Percentiles rank a stretch among this genome's conserved stretches.
Evolutionary conservation across 2,797 vertebrate species (phyloP).

Genomic region (Darevskia nairensis): DNA sequence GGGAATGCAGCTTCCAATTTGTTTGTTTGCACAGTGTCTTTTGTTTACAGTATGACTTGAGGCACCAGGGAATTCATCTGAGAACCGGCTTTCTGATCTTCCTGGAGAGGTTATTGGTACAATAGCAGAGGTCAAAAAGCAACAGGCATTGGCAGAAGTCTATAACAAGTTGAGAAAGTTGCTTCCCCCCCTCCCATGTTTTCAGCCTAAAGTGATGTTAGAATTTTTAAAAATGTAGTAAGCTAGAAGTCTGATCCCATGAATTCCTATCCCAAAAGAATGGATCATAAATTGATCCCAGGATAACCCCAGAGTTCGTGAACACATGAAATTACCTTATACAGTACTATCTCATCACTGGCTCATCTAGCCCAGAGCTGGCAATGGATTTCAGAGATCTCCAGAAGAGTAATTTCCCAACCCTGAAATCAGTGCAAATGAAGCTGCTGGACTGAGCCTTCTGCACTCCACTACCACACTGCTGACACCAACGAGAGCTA

Average conservation of each 20-base stretch:
- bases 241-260: not conserved
- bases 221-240: not conserved
- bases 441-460: not conserved
- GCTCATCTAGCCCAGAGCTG: not conserved
- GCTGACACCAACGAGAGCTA: not conserved
- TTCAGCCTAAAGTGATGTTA: not conserved
- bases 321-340: not conserved
- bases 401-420: not conserved
- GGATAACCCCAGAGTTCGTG: not conserved
- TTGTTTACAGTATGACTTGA: slow-evolving; percentile 18
- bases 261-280: not conserved
- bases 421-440: not conserved
- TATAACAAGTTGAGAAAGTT: not conserved
- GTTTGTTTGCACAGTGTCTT: slow-evolving; percentile 30
- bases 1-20: slow-evolving; percentile 21
- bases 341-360: not conserved
- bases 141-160: slow-evolving; percentile 20
- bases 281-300: not conserved
- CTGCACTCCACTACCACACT: not conserved
- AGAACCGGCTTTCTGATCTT: slow-evolving; percentile 10
- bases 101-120: slow-evolving; percentile 7
- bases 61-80: slow-evolving; percentile 10
- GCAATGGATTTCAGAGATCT: not conserved
- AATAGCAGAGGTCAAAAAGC: slow-evolving; percentile 24
- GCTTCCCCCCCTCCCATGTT: not conserved